Base-by-base conservation (phyloP, 2,797 vertebrate genomes). In the Rhabdomys pumilio region DNA sequence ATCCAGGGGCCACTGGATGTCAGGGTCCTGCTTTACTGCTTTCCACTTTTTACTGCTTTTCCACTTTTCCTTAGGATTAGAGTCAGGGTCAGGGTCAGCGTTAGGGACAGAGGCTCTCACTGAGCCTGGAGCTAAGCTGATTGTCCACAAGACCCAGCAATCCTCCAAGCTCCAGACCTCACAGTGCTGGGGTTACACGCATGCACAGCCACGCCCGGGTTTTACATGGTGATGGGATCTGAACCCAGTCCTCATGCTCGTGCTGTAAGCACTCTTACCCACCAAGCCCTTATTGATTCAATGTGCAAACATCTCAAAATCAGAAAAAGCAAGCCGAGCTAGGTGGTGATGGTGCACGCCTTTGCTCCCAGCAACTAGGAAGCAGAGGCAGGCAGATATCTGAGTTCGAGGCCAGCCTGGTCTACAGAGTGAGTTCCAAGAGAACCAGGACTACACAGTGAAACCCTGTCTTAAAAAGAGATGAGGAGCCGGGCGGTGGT, bases 311-410 rank as follows among this genome's bases (percentile, higher is more conserved):
- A 59, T 34, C 9, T 73, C 61, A 38, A 50, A 83, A 50, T 34
- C 10, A n/a, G 38, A 22, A 76, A 38, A 41, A 31, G 38, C 82
- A 44, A 85, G 61, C 38, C 6, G 2, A 31, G 38, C 29, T 31
- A 3, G 75, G 5, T 13, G 22, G 2, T 47, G 6, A 6, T 47
- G 26, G 59, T 0, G 0, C 2, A 22, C 0, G 0, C 29, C 44
- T 85, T 67, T 85, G n/a, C 31, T 50, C 44, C 44, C 61, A 67
- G 61, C 19, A 67, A n/a, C 15, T 19, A 10, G 82, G 41, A 84
- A 41, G 29, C 83, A 85, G 44, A 85, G 44, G 19, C 41, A 50
- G 41, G 17, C 11, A 17, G 59, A 84, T 47, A 17, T 50, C 41
- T 85, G 61, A 67, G 83, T 67, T 67, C 3, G 3, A 85, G 61